phyloP scores from a whole-genome alignment of 2,113 vertebrate species.

The Pampusana beccarii region DNA sequence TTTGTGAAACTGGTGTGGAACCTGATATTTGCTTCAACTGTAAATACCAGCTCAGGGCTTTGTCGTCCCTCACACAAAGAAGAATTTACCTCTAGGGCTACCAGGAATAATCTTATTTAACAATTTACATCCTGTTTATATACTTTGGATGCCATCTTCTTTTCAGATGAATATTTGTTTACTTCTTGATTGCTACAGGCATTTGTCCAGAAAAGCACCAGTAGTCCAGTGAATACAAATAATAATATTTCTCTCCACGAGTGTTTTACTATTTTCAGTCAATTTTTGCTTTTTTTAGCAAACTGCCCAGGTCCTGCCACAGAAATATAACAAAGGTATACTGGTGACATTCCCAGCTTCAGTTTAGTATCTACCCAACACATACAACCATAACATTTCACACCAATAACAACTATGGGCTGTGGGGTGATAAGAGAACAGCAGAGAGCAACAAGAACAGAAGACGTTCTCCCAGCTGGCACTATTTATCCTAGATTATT shows the following conservation, averaged over 20 bases:
- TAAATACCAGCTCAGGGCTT: not conserved
- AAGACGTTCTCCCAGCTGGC: not conserved
- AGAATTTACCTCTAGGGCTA: not conserved
- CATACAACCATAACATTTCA: not conserved
- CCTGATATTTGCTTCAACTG: not conserved
- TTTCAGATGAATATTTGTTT: not conserved
- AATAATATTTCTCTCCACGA: not conserved
- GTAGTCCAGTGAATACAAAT: not conserved
- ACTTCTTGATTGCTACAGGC: not conserved
- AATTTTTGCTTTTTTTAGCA: not conserved
- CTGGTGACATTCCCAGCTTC: not conserved
- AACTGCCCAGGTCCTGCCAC: not conserved
- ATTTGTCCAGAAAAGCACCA: not conserved
- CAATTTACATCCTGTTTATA: not conserved
- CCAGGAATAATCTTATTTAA: not conserved
- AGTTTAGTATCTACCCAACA: not conserved
- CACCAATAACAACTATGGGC: not conserved
- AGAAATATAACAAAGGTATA: not conserved
- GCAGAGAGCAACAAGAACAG: not conserved
- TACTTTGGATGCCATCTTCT: not conserved
- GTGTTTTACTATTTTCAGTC: not conserved
- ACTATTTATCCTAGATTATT: not conserved
- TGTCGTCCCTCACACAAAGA: not conserved
- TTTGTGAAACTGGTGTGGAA: not conserved
- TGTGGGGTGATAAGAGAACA: not conserved